Evolutionary conservation across 1,140 invertebrate species (phyloP), one percentile per base, ranked within the genome.

Genomic region (Polyergus mexicanus): DNA sequence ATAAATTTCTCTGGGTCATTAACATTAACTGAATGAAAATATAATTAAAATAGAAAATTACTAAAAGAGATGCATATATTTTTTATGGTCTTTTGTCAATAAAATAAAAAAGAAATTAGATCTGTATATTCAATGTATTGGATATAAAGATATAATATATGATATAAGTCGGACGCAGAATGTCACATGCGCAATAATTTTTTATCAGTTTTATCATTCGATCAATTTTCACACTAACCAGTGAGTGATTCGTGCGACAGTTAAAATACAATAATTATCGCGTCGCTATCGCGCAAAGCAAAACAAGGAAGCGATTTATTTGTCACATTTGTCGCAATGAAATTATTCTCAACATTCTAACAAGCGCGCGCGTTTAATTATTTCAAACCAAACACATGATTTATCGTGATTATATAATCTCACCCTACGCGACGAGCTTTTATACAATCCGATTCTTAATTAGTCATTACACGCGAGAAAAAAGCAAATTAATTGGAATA

Each of bases 231-330:
- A 47, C n/a, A 47, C 25, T 56, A 16, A 11, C 8, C 2, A 2
- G 32, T 5, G 11, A 13, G 22, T 6, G 13, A 60, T 44, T 69
- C 32, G 25, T 16, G 19, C 19, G 22, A 58, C 35, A 11, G 25
- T 81, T 81, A 72, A 81, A 72, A 72, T n/a, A 44, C 25, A 13
- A 28, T 32, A 44, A 72, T 81, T 58, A 60, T 32, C 16, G 38
- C 25, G 22, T 5, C 25, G 13, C 16, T 13, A 16, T 5, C 58
- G 72, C n/a, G 19, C 25, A 28, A 13, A 22, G 51, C 13, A 71
- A 81, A 81, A 69, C 63, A 81, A 71, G 66, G 54, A 81, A 81
- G 38, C 51, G 44, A 81, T 81, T 81, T 81, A 72, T 35, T 81
- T 10, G 44, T 80, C 38, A 69, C 22, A 19, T 58, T 72, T 13